Base-by-base conservation (phyloP, 1,140 invertebrate genomes). In the Drosophila kohkoa region DNA sequence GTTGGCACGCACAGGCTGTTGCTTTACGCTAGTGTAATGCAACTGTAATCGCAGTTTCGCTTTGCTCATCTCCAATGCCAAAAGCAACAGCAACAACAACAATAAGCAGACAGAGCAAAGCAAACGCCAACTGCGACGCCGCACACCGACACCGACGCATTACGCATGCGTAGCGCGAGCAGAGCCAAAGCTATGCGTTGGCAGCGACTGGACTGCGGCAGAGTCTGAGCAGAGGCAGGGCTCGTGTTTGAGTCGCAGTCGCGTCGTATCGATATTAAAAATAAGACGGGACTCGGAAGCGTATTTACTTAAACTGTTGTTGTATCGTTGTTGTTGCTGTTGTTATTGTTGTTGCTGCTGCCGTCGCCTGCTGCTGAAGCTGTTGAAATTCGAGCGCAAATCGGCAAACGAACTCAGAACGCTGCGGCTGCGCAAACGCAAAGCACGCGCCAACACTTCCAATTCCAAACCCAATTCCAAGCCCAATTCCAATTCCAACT, bases 251-350 rank as follows among this genome's bases (percentile, higher is more conserved):
- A 35, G 51, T 30, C 62, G 62, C 38, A 48, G 52, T 57, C 43
- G 51, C 79, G 25, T 51, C 58, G 68, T 64, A 72, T 71, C 72
- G 82, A 82, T 82, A 77, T 78, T 78, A 82, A 79, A 79, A 76
- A 87, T 79, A 82, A 79, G 79, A 79, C 77, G 82, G 78, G 79
- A 87, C 79, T 87, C 83, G 80, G 80, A 87, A 89, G 85, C 85
- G 81, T 81, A 77, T 75, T 67, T 59, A 46, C 49, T 69, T 82
- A 70, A 65, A 43, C 48, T 43, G 59, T 46, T 72, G 15, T 15
- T 30, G 35, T n/a, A n/a, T n/a, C n/a, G 59, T 63, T 75, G 58
- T 38, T 73, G 68, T 64, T 60, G 73, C 48, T 41, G 51, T 15
- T 30, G 35, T 20, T 75, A 35, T 13, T 62, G 45, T 25, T 54